A percentile compares a stretch with the other conserved stretches of the same genome.
Evolutionary conservation across 2,113 vertebrate species (phyloP).

Genomic region (Pelecanus crispus): DNA sequence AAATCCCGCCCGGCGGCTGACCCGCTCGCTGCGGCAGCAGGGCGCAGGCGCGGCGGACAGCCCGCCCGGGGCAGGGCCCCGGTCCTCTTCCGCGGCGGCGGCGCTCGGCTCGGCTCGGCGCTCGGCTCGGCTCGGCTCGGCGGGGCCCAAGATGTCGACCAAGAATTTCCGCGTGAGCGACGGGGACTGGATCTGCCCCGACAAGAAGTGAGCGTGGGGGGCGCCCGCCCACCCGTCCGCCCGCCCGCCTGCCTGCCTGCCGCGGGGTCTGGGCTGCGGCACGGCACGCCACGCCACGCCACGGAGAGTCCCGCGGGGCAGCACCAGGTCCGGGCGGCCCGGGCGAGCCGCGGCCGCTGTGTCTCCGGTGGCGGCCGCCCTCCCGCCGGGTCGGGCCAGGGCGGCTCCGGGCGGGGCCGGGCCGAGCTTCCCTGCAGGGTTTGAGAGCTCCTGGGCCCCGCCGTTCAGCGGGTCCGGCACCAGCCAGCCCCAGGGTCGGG

Average conservation of each 20-base stretch:
- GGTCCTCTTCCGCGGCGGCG: not conserved
- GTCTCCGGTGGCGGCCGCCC: not conserved
- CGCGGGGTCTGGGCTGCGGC: not conserved
- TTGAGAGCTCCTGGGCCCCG: accelerated
- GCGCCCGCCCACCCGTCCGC: too few relatives aligned
- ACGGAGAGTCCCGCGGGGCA: not conserved
- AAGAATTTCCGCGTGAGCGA: constrained; percentile 98
- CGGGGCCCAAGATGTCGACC: constrained; percentile 80
- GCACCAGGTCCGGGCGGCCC: not conserved
- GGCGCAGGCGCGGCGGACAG: not conserved
- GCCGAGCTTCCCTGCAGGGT: not conserved
- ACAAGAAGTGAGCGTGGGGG: constrained; percentile 89
- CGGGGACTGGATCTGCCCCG: constrained; percentile 96
- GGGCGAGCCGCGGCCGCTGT: not conserved
- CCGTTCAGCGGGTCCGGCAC: not conserved
- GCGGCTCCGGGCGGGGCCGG: too few relatives aligned
- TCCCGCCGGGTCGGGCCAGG: not conserved
- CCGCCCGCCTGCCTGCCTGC: not conserved
- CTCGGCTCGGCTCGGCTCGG: not conserved
- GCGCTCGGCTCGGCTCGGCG: not conserved
- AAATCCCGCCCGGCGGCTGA: not conserved
- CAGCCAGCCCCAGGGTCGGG: not conserved
- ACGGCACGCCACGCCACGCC: not conserved
- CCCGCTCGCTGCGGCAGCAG: not conserved
- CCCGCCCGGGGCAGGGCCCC: not conserved